These are phyloP conservation scores for Hecatera dysodea DNA, from an alignment of 2,888 invertebrate species.

Conservation along the genomic window DNA sequence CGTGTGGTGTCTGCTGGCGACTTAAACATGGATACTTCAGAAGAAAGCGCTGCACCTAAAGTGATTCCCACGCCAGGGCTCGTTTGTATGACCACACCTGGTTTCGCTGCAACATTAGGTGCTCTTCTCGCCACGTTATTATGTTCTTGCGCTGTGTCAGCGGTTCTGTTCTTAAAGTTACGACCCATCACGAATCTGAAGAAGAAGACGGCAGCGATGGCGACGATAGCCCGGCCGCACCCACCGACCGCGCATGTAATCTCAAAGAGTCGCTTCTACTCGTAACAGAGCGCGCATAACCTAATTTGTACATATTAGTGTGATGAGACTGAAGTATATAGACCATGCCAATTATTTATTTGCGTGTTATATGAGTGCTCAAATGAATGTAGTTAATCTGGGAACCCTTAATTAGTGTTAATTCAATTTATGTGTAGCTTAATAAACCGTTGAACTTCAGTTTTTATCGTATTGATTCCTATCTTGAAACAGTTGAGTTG, in stretches of 20 bases:
- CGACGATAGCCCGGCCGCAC: conserved; percentile 87
- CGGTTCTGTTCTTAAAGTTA: conserved; percentile 95
- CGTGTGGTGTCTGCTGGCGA: conserved; percentile 98
- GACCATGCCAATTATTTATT: conserved; percentile 85
- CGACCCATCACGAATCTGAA: conserved; percentile 92
- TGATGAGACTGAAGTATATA: conserved; percentile 90
- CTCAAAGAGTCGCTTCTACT: conserved; percentile 93
- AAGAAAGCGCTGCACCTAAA: conserved; percentile 91
- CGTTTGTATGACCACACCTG: conserved; percentile 98
- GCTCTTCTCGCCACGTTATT: conserved; percentile 95
- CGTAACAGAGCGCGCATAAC: conserved; percentile 88
- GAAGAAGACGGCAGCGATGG: conserved; percentile 89
- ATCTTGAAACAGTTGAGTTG: conserved; percentile 66
- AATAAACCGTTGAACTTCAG: conserved; percentile 73
- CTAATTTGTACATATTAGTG: conserved; percentile 90
- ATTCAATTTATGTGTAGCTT: conserved; percentile 63
- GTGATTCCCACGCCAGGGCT: conserved; percentile 93
- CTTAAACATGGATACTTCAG: conserved; percentile 94
- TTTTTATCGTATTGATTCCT: conserved; percentile 73
- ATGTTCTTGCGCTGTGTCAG: conserved; percentile 96
- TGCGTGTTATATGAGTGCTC: conserved; percentile 83
- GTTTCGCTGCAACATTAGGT: conserved; percentile 96
- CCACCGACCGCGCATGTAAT: conserved; percentile 86
- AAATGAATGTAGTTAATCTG: conserved; percentile 73
- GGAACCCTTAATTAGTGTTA: conserved; percentile 66